Percentiles rank a stretch among this genome's conserved stretches.
Conservation (phyloP, 2,888 invertebrate genomes). For the Thyatira batis region DNA sequence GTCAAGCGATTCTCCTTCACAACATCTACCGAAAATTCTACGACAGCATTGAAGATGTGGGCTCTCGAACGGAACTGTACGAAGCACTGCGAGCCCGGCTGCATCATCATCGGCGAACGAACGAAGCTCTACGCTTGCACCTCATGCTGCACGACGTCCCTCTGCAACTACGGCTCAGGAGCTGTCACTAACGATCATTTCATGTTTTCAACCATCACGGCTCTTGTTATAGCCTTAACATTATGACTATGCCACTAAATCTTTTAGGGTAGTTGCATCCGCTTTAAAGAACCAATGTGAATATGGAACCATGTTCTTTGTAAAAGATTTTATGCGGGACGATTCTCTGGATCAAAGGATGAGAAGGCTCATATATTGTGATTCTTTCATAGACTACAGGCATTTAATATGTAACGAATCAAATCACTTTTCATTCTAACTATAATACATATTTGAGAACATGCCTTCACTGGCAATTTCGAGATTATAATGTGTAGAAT, state of each 20-base stretch:
- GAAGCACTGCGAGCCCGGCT: slow-evolving; percentile 92
- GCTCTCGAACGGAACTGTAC: slow-evolving; percentile 91
- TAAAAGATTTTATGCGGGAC: neutral
- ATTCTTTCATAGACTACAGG: neutral
- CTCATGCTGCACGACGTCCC: slow-evolving; percentile 89
- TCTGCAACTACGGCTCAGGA: slow-evolving; percentile 89
- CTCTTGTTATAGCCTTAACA: slow-evolving; percentile 3
- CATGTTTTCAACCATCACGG: slow-evolving; percentile 11
- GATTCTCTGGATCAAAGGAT: neutral
- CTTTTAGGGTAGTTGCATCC: neutral
- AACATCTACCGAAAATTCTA: slow-evolving; percentile 91
- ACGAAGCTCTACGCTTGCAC: slow-evolving; percentile 94
- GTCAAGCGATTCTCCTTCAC: slow-evolving; percentile 93
- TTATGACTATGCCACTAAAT: neutral
- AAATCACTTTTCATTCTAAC: neutral
- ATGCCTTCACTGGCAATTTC: neutral
- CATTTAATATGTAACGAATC: neutral
- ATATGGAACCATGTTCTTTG: neutral
- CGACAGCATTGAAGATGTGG: slow-evolving; percentile 88
- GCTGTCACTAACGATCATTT: slow-evolving; percentile 22
- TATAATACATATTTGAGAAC: neutral
- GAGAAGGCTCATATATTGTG: neutral
- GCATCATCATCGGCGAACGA: slow-evolving; percentile 93
- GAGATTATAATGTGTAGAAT: neutral
- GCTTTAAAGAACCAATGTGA: neutral